Percentiles rank a stretch among this genome's conserved stretches.
phyloP scores from a whole-genome alignment of 2,113 vertebrate genomes.

The Prunella himalayana region DNA sequence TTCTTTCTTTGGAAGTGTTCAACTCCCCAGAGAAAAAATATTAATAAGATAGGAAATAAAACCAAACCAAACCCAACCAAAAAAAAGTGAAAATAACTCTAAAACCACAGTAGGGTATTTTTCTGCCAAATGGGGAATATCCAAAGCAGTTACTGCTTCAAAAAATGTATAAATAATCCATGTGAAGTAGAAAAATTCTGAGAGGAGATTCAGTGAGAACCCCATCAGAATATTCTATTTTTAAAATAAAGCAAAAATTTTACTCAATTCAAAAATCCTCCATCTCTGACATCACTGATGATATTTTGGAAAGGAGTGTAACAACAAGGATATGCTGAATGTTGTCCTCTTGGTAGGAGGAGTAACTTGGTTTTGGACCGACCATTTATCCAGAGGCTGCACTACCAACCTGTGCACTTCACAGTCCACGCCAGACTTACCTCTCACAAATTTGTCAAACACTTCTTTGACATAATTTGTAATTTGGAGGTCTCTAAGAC shows the following conservation, averaged over 20 bases:
- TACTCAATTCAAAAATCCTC: neutral
- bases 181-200: neutral
- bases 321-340: rapidly evolving
- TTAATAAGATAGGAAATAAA: neutral
- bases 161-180: neutral
- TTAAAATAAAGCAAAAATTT: neutral
- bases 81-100: neutral
- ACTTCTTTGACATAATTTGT: neutral
- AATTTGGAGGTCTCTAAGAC: neutral
- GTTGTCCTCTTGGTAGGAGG: neutral
- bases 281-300: neutral
- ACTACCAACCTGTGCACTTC: neutral
- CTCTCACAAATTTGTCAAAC: neutral
- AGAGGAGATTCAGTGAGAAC: neutral
- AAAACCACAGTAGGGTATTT: neutral
- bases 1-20: neutral
- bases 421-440: rapidly evolving
- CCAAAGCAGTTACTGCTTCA: neutral
- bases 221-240: neutral
- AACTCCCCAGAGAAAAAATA: neutral
- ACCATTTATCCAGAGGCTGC: neutral
- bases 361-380: neutral
- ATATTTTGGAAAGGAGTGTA: neutral
- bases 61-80: neutral
- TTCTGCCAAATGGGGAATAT: neutral